Evolutionary conservation across 1,140 invertebrate species (phyloP).

Genomic region (Eumeta japonica): DNA sequence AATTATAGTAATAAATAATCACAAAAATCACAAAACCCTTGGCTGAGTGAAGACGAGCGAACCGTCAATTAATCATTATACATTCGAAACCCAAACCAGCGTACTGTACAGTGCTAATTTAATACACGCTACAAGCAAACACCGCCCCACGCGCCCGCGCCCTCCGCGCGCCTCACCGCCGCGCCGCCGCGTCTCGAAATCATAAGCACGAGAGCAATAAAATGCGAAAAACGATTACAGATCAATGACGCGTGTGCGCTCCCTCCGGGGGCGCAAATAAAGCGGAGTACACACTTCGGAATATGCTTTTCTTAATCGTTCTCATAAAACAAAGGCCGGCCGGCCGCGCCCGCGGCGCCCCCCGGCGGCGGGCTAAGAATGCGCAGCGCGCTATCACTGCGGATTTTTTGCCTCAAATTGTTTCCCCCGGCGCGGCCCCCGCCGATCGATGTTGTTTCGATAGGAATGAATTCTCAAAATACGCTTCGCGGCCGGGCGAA

Average conservation of each 20-base stretch:
- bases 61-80: too few relatives aligned
- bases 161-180: too few relatives aligned
- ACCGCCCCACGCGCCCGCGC: too few relatives aligned
- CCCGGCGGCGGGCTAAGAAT: slow-evolving; percentile 29
- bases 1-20: too few relatives aligned
- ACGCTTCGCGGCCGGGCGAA: too few relatives aligned
- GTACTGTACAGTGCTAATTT: too few relatives aligned
- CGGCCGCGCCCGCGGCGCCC: slow-evolving; percentile 27
- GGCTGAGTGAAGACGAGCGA: too few relatives aligned
- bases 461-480: too few relatives aligned
- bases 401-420: slow-evolving; percentile 43
- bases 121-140: too few relatives aligned
- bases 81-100: too few relatives aligned
- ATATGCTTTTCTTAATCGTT: slow-evolving; percentile 59
- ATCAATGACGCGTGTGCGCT: slow-evolving; percentile 53
- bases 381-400: slow-evolving; percentile 33
- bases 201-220: slow-evolving; percentile 43
- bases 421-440: slow-evolving; percentile 27
- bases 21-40: slow-evolving; percentile 38
- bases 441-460: slow-evolving; percentile 35
- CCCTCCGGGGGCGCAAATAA: slow-evolving; percentile 50
- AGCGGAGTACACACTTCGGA: slow-evolving; percentile 54
- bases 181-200: too few relatives aligned
- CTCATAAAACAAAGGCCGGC: slow-evolving; percentile 58
- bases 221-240: slow-evolving; percentile 54